Percentiles rank a stretch among this genome's conserved stretches.
Evolutionary conservation across 2,113 vertebrate genomes (phyloP).

Genomic region (Anolis sagrei): DNA sequence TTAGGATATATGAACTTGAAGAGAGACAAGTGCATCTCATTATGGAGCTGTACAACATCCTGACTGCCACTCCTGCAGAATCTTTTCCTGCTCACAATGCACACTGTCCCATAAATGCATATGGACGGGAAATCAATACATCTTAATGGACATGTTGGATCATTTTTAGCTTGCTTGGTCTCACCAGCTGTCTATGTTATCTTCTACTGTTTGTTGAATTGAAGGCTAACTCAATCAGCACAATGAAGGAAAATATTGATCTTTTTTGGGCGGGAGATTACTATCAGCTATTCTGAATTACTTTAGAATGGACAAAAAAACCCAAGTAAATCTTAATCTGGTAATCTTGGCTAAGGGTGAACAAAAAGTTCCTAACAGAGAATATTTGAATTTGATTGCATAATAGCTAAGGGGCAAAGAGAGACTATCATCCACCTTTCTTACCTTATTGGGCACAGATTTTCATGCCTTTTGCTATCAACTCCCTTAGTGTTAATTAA

Average conservation of each 20-base stretch:
- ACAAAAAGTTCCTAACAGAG: background rate
- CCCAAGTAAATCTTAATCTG: background rate
- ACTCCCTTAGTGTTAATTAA: too few species aligned
- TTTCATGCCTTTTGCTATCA: too few species aligned
- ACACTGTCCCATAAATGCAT: background rate
- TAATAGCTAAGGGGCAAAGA: background rate
- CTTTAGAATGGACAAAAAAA: conserved; percentile 33
- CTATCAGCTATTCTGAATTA: conserved; percentile 33
- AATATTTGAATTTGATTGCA: background rate
- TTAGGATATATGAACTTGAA: background rate
- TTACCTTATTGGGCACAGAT: too few species aligned
- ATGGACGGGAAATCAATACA: conserved; percentile 34
- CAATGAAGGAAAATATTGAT: conserved; percentile 32
- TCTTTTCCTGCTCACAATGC: conserved; percentile 23
- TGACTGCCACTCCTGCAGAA: background rate
- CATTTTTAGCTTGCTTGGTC: conserved; percentile 4
- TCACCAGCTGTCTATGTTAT: conserved; percentile 40
- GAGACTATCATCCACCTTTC: background rate
- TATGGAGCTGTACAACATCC: background rate
- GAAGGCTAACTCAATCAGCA: conserved; percentile 48
- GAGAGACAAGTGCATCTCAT: background rate
- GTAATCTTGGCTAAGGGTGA: background rate
- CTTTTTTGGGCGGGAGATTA: conserved; percentile 21
- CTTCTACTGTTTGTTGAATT: conserved; percentile 35
- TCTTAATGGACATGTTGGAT: conserved; percentile 20